These are phyloP conservation scores for Candidula unifasciata DNA, from an alignment of 2,888 invertebrate genomes.

Conservation along the genomic window DNA sequence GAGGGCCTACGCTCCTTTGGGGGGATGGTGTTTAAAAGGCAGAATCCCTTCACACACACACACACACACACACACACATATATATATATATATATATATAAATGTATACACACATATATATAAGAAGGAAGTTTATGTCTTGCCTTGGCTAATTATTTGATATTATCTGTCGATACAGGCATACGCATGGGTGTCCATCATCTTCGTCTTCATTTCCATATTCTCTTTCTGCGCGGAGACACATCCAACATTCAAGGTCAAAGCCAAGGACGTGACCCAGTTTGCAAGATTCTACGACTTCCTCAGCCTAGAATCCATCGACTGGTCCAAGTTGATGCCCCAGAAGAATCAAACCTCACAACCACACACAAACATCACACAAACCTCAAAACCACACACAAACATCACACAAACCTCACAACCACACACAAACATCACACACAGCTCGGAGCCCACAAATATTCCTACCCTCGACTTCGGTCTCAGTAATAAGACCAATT, in stretches of 20 bases:
- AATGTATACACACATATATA: too few species aligned
- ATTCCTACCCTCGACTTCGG: background rate
- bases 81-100: too few species aligned
- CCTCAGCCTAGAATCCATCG: constrained; percentile 53
- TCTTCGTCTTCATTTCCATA: constrained; percentile 73
- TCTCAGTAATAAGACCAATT: background rate
- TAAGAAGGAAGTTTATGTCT: too few species aligned
- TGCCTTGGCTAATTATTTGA: background rate
- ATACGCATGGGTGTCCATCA: constrained; percentile 72
- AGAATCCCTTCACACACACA: too few species aligned
- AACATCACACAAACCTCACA: constrained; percentile 32
- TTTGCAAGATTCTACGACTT: constrained; percentile 55
- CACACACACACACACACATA: too few species aligned
- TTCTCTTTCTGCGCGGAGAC: constrained; percentile 75
- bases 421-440: background rate
- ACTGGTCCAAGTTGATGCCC: constrained; percentile 38
- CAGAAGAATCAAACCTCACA: constrained; percentile 20
- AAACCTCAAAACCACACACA: constrained; percentile 6
- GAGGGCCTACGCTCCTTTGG: too few species aligned
- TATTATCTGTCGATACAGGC: constrained; percentile 61
- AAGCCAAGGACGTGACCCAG: constrained; percentile 51
- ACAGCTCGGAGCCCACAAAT: background rate
- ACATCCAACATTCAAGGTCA: constrained; percentile 67
- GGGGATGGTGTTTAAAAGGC: too few species aligned
- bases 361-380: background rate